Evolutionary conservation across 2,797 vertebrate species (phyloP).

Genomic region (Kryptopterus vitreolus): DNA sequence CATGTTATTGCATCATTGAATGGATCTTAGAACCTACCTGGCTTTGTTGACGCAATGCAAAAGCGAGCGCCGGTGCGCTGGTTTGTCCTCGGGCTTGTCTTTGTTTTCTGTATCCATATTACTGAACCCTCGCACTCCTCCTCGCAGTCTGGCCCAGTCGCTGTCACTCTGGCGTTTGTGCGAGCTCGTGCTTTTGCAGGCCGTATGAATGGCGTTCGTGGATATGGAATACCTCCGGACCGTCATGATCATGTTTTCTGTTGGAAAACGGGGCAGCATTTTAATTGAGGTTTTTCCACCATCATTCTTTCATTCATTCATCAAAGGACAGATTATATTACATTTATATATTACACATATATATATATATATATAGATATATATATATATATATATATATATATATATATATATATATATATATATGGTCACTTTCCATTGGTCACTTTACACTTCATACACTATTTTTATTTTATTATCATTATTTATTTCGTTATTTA

Average conservation of each 20-base stretch:
- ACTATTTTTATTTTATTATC: too few relatives aligned
- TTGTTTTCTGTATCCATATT: slow-evolving; percentile 50
- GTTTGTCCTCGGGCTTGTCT: slow-evolving; percentile 46
- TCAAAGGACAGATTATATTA: neutral
- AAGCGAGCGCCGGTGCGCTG: slow-evolving; percentile 69
- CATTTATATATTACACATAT: too few relatives aligned
- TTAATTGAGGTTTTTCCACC: neutral
- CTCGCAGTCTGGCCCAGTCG: slow-evolving; percentile 59
- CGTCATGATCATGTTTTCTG: slow-evolving; percentile 88
- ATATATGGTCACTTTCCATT: too few relatives aligned
- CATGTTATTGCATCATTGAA: neutral
- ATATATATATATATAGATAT: too few relatives aligned
- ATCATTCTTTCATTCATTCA: neutral
- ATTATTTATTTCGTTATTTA: too few relatives aligned
- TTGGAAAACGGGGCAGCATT: slow-evolving; percentile 15
- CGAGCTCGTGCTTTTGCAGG: slow-evolving; percentile 56
- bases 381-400: too few relatives aligned
- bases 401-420: too few relatives aligned
- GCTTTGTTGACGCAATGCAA: slow-evolving; percentile 76
- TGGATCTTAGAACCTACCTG: slow-evolving; percentile 69
- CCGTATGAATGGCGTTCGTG: slow-evolving; percentile 62
- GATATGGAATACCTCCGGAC: slow-evolving; percentile 85
- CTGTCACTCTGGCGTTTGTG: slow-evolving; percentile 37
- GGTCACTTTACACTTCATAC: too few relatives aligned
- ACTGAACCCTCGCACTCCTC: slow-evolving; percentile 44